Evolutionary conservation across 2,113 vertebrate species (phyloP).

Genomic region (Penelope pileata): DNA sequence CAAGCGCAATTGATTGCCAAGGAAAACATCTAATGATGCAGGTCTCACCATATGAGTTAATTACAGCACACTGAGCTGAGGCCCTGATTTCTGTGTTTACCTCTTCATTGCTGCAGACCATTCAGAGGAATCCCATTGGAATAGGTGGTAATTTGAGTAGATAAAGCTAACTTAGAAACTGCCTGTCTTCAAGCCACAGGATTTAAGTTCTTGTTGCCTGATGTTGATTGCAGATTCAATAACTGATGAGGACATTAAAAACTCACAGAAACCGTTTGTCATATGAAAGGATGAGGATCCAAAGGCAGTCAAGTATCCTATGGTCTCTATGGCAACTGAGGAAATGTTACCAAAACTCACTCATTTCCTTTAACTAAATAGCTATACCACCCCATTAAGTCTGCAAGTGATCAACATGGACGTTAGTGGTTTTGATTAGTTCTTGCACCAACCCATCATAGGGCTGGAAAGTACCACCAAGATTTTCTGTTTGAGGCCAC

Average conservation of each 20-base stretch:
- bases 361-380: neutral
- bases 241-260: neutral
- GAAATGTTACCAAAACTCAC: neutral
- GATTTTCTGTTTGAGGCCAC: neutral
- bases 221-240: neutral
- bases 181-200: neutral
- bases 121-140: neutral
- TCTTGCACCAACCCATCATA: neutral
- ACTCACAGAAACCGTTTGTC: neutral
- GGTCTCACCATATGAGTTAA: neutral
- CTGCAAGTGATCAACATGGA: neutral
- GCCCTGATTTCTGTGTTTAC: neutral
- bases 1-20: neutral
- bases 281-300: neutral
- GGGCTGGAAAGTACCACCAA: slow-evolving; percentile 41
- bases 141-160: neutral
- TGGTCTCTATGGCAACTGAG: neutral
- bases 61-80: neutral
- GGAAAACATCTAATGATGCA: neutral
- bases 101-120: neutral
- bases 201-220: neutral
- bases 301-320: neutral
- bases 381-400: neutral
- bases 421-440: neutral
- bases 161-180: neutral